Evolutionary conservation across 2,888 invertebrate species (phyloP), one percentile per base, ranked within the genome.

Genomic region (Molorchus minor): DNA sequence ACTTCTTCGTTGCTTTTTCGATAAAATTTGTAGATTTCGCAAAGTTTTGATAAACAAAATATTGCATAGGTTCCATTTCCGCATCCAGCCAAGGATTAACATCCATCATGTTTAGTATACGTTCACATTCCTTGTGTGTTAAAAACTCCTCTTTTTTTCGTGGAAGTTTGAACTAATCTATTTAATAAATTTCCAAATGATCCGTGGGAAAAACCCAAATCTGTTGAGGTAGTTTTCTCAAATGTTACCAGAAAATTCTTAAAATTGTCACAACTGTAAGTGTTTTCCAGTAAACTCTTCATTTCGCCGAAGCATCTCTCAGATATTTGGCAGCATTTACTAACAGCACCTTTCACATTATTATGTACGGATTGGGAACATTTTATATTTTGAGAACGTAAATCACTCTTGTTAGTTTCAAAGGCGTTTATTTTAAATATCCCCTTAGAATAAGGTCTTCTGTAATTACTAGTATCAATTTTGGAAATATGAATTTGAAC

Each of bases 41-140:
- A 13, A 56, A 56, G 29, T 51, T 33, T 7, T 61, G 59, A 52
- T 64, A 64, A 10, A 64, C 59, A 47, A 60, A 62, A 44, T 64
- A 62, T 21, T 62, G 46, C 15, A 64, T 52, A 2, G 64, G 57
- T 41, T 55, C 55, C 44, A 64, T 29, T n/a, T 36, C 41, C 10
- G 16, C 45, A n/a, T 30, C 38, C 40, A 38, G 30, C 19, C 53
- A 49, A n/a, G 47, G 20, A 7, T 17, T 53, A 7, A 15, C 15
- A 13, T 47, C 20, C 20, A 47, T 19, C 2, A 35, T 12, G 1
- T 21, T 47, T 36, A 20, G n/a, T 12, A 19, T 3, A n/a, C 12
- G 7, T 33, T 5, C 10, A 33, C 5, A 33, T 3, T 12, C 21
- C n/a, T n/a, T 21, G 21, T 43, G 12, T 36, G 2, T 20, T 13